Percentiles rank a stretch among this genome's conserved stretches.
Conservation (phyloP, 2,888 invertebrate species). For the Orchesella flavescens region DNA sequence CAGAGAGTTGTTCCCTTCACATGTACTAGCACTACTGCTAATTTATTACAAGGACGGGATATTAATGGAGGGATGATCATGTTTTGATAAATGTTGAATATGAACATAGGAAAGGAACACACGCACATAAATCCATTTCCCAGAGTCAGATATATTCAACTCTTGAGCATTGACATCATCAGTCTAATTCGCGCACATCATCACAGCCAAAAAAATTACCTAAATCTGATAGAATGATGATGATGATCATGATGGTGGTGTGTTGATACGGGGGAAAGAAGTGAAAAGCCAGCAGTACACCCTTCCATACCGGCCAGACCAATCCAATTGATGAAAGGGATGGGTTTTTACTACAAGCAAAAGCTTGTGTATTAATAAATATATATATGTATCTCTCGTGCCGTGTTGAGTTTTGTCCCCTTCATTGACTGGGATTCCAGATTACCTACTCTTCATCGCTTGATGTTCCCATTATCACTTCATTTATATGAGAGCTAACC, state of each 20-base stretch:
- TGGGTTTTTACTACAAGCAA: constrained; percentile 32
- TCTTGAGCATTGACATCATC: no score
- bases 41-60: no score
- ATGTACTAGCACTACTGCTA: no score
- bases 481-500: neutral
- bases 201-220: constrained; percentile 14
- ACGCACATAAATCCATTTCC: constrained; percentile 1
- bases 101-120: no score
- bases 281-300: constrained; percentile 30
- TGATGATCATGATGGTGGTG: neutral
- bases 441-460: neutral
- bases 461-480: neutral
- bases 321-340: constrained; percentile 54
- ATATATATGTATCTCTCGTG: no score
- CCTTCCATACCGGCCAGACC: constrained; percentile 39
- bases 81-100: no score
- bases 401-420: neutral
- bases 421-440: neutral
- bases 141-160: neutral
- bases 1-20: no score
- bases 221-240: neutral
- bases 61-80: no score
- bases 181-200: no score
- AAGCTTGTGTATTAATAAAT: no score
- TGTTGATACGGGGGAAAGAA: constrained; percentile 22